Evolutionary conservation across 2,888 invertebrate genomes (phyloP), one percentile per base, ranked within the genome.

Genomic region (Amblyteles armatorius): DNA sequence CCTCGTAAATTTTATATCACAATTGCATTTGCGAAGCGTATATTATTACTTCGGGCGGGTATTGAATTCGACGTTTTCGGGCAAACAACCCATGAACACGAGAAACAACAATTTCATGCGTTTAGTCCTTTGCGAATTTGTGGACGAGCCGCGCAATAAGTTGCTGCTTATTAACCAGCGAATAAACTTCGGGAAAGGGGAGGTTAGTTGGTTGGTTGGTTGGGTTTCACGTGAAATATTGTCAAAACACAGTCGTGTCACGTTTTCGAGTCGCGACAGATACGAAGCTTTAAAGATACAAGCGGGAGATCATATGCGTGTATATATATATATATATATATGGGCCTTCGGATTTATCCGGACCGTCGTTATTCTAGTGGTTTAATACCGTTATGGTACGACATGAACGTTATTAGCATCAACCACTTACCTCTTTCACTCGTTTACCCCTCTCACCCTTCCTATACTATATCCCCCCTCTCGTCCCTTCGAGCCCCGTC

Each of bases 341-440:
- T 80, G 67, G 79, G 74, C 85, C 79, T 76, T 67, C 55, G 65
- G 83, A 83, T 86, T 88, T 89, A 91, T 90, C 88, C 87, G 86
- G 88, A 87, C 88, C 86, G 87, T 88, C 89, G 90, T 92, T 91
- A 91, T 91, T 91, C 90, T 89, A 90, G 90, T 90, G 90, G 92
- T 92, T 92, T 90, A 90, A 92, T 91, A 91, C 88, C 89, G 90
- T 91, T 91, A 91, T 90, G 90, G 90, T 91, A 90, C 88, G 90
- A 92, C 89, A 90, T 90, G 90, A 90, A 90, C 91, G 91, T 92
- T 92, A 92, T 92, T 92, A 92, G 91, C 90, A 91, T 89, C 91
- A 91, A 91, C 89, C 91, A 88, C 90, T 87, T 86, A 84, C 74
- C 82, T 82, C 79, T 84, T 84, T 86, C 82, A 76, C 90, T 87